Conservation (phyloP, 2,113 vertebrate species). For the Xyliphius kryptos region DNA sequence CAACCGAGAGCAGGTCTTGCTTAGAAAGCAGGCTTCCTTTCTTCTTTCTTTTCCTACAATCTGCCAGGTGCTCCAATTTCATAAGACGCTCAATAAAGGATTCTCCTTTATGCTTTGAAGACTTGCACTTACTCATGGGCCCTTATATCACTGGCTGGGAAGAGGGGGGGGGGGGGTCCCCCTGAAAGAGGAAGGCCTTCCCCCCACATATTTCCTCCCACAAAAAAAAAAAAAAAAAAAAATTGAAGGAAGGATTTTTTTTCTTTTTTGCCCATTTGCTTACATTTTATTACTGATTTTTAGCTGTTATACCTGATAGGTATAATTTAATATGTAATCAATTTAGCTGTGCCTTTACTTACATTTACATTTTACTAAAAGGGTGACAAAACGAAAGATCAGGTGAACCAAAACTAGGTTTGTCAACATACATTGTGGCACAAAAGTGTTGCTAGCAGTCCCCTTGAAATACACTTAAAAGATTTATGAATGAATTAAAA, state of each 20-base stretch:
- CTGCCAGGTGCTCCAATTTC: slow-evolving; percentile 55
- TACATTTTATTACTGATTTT: no score
- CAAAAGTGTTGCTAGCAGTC: no score
- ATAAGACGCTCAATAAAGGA: slow-evolving; percentile 55
- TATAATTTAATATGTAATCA: no score
- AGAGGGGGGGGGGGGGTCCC: slow-evolving; percentile 60
- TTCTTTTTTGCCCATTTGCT: no score
- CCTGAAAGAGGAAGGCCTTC: slow-evolving; percentile 60
- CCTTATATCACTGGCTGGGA: slow-evolving; percentile 71
- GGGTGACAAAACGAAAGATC: no score
- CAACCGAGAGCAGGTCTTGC: slow-evolving; percentile 64
- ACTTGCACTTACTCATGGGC: slow-evolving; percentile 76
- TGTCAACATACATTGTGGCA: no score
- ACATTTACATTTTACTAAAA: no score
- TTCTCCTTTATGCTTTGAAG: slow-evolving; percentile 69
- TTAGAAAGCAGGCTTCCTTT: slow-evolving; percentile 51
- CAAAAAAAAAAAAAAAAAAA: slow-evolving; percentile 38
- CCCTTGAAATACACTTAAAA: no score
- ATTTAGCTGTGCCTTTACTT: no score
- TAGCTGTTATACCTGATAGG: no score
- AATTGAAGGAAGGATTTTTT: slow-evolving; percentile 17
- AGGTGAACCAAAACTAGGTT: no score
- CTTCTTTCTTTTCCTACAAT: slow-evolving; percentile 33
- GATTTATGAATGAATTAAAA: no score
- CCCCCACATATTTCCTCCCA: slow-evolving; percentile 44